Conservation (phyloP, 2,113 vertebrate genomes). For the Aplodontia rufa region DNA sequence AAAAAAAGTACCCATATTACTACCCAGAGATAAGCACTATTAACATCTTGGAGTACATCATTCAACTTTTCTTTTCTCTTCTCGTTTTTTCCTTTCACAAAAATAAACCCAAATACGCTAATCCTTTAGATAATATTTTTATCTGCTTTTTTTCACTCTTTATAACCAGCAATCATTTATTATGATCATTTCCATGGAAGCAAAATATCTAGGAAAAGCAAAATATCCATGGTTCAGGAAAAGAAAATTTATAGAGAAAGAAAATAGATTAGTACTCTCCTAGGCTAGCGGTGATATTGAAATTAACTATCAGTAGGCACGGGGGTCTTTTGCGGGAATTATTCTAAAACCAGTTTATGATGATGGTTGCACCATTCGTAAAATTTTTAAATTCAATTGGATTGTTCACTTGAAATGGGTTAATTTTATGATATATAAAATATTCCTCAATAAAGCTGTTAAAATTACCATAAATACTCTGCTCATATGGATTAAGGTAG, state of each 20-base stretch:
- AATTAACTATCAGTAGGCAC: background rate
- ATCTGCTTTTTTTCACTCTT: background rate
- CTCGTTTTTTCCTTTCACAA: background rate
- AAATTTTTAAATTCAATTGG: conserved; percentile 1
- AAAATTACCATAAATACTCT: background rate
- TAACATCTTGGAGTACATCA: background rate
- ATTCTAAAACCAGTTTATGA: background rate
- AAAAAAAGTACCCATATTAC: background rate
- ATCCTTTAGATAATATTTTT: conserved; percentile 6
- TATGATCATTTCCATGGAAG: background rate
- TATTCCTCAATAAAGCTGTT: conserved; percentile 3
- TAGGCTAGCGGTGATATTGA: background rate
- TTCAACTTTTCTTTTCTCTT: background rate
- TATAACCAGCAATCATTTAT: background rate
- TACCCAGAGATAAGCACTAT: background rate
- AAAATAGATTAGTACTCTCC: background rate
- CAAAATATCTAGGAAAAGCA: background rate
- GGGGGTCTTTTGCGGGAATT: background rate
- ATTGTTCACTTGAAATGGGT: background rate
- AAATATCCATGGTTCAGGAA: background rate
- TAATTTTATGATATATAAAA: background rate
- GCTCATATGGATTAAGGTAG: background rate
- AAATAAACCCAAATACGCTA: background rate
- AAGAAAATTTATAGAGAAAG: background rate
- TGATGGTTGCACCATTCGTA: background rate